phyloP scores from a whole-genome alignment of 1,140 invertebrate genomes.

The Ostrea denselamellosa region DNA sequence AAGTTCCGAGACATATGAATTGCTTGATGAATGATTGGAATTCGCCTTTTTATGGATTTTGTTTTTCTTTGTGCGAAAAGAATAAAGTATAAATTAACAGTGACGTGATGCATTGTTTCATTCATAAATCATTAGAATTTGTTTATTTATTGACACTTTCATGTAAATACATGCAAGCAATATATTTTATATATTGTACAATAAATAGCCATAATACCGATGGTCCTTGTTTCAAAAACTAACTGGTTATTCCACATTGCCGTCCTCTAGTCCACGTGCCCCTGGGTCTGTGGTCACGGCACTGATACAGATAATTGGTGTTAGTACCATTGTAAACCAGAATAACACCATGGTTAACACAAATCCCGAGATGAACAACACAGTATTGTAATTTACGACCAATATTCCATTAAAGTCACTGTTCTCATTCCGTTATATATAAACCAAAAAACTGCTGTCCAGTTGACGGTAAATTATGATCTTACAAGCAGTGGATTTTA shows the following conservation, averaged over 20 bases:
- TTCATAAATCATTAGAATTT: neutral
- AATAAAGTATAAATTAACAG: neutral
- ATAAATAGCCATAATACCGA: too few species aligned
- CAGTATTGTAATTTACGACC: slow-evolving; percentile 33
- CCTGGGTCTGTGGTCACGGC: neutral
- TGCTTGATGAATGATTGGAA: neutral
- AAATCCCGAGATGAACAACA: neutral
- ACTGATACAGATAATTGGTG: neutral
- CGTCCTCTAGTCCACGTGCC: neutral
- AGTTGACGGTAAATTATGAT: too few species aligned
- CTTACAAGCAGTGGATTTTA: too few species aligned
- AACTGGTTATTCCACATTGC: neutral
- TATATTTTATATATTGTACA: too few species aligned
- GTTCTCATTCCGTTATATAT: too few species aligned
- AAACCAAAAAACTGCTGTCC: too few species aligned
- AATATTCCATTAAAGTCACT: neutral
- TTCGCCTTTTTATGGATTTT: neutral
- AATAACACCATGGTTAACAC: neutral
- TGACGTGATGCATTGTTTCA: neutral
- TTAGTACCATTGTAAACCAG: neutral
- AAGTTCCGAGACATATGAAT: neutral
- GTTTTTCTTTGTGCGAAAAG: neutral
- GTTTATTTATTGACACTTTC: too few species aligned
- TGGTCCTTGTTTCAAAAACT: too few species aligned
- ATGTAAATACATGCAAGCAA: too few species aligned